Conservation (phyloP, 1,140 invertebrate species). For the Drosophila tristis region DNA sequence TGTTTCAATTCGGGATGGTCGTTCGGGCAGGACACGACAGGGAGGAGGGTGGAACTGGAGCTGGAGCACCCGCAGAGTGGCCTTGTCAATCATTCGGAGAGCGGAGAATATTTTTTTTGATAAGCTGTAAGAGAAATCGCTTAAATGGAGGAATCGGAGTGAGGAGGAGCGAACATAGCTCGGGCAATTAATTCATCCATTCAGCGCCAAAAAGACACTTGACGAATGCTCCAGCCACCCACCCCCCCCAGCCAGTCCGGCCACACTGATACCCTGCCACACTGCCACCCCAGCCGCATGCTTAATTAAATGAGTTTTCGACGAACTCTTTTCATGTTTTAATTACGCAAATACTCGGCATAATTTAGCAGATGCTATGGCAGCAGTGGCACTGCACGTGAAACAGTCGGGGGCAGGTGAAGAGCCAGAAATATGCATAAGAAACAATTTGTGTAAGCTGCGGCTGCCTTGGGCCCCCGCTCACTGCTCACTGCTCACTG, state of each 20-base stretch:
- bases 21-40: neutral
- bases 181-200: slow-evolving; percentile 32
- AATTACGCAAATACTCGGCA: slow-evolving; percentile 76
- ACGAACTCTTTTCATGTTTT: slow-evolving; percentile 78
- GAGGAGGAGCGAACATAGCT: neutral
- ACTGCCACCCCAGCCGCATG: slow-evolving; percentile 38
- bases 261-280: neutral
- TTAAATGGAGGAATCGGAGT: slow-evolving; percentile 22
- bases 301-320: slow-evolving; percentile 76
- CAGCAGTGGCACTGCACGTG: slow-evolving; percentile 15
- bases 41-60: too few species aligned
- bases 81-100: slow-evolving; percentile 63
- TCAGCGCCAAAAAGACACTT: slow-evolving; percentile 34
- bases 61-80: neutral
- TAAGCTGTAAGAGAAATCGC: slow-evolving; percentile 37
- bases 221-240: slow-evolving; percentile 37
- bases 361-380: slow-evolving; percentile 66
- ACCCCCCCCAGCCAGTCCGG: too few species aligned
- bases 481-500: neutral
- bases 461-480: neutral
- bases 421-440: slow-evolving; percentile 63
- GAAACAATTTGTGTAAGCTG: slow-evolving; percentile 71
- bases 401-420: neutral
- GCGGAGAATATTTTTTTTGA: slow-evolving; percentile 18
- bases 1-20: slow-evolving; percentile 69